Conservation (phyloP, 2,888 invertebrate genomes). For the Rhagonycha fulva region DNA sequence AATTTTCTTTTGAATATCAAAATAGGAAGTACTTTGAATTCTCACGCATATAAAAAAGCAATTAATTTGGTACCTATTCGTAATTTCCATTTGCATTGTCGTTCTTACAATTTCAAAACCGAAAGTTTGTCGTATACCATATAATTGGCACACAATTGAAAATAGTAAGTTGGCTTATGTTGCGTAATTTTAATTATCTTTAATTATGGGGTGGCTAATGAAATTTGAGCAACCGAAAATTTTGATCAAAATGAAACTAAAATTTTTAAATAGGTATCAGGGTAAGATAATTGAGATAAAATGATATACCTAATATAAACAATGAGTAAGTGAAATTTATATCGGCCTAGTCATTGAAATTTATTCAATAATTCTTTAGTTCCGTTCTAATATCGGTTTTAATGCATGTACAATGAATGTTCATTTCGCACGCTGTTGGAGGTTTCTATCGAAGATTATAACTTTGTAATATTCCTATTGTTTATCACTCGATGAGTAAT, state of each 20-base stretch:
- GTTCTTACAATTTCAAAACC: neutral
- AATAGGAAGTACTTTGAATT: neutral
- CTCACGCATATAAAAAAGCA: neutral
- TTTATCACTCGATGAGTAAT: neutral
- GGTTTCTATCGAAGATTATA: neutral
- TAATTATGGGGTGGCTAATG: neutral
- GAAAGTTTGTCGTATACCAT: neutral
- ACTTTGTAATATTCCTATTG: neutral
- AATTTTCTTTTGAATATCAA: neutral
- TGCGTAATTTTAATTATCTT: neutral
- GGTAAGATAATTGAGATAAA: neutral
- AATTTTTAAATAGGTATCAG: neutral
- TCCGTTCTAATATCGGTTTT: neutral
- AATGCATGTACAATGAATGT: neutral
- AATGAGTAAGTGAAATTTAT: neutral
- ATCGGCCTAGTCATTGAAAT: neutral
- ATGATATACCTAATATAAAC: neutral
- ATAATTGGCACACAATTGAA: neutral
- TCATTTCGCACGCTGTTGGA: neutral
- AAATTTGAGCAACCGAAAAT: neutral
- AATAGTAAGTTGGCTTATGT: neutral
- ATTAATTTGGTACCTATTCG: neutral
- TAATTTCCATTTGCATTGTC: neutral
- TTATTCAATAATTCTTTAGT: neutral
- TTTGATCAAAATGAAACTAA: neutral